Evolutionary conservation across 2,797 vertebrate genomes (phyloP).

Genomic region (Muraenolepis orangiensis): DNA sequence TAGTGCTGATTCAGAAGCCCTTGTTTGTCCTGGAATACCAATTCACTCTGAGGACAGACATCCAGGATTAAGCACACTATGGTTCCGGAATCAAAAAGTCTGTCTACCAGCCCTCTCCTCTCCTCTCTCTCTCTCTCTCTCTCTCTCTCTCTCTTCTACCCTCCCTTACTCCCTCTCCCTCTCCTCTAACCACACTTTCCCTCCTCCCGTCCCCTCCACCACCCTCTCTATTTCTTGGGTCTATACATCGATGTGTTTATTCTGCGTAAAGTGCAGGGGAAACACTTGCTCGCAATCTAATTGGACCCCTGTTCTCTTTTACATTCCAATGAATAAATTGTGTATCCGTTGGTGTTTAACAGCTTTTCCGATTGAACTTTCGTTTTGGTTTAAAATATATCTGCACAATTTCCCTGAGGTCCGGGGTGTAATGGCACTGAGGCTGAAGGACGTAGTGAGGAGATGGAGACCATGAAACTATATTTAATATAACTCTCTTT

Average conservation of each 20-base stretch:
- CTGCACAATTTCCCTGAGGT: constrained; percentile 43
- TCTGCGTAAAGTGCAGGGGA: constrained; percentile 44
- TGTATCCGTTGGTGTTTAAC: constrained; percentile 52
- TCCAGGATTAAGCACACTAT: neutral
- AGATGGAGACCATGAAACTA: neutral
- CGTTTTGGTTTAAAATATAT: constrained; percentile 43
- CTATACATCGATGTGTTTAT: constrained; percentile 21
- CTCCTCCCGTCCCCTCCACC: neutral
- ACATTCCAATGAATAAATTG: constrained; percentile 56
- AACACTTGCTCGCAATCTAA: constrained; percentile 49
- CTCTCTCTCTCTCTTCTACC: neutral
- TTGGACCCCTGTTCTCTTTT: constrained; percentile 41
- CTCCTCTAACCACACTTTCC: neutral
- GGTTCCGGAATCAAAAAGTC: neutral
- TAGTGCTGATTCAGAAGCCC: neutral
- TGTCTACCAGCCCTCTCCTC: neutral
- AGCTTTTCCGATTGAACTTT: constrained; percentile 58
- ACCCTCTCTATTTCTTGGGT: neutral
- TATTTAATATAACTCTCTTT: no score
- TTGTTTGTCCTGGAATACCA: neutral
- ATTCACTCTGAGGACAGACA: neutral
- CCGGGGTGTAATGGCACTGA: neutral
- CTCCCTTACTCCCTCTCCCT: neutral
- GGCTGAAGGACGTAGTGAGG: neutral
- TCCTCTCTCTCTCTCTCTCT: neutral